Percentiles rank a stretch among this genome's conserved stretches.
phyloP scores from a whole-genome alignment of 2,113 vertebrate species.

The Phrynosoma platyrhinos region DNA sequence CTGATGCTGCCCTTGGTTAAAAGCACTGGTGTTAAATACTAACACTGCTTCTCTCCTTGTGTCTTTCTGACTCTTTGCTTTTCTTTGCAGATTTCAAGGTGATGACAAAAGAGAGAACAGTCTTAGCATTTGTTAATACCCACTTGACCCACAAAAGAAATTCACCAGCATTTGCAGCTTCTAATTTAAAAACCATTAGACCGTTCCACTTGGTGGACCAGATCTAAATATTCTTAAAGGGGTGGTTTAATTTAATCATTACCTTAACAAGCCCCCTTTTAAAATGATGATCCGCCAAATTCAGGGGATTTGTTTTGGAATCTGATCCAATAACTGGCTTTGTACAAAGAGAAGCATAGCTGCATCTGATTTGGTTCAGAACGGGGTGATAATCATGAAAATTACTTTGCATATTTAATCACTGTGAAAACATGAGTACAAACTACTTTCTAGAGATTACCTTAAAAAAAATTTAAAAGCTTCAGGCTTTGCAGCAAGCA shows the following conservation, averaged over 20 bases:
- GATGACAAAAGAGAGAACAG: conserved; percentile 81
- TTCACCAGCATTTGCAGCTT: conserved; percentile 79
- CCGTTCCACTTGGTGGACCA: conserved; percentile 92
- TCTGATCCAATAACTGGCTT: conserved; percentile 91
- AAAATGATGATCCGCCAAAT: conserved; percentile 94
- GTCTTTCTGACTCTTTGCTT: conserved; percentile 68
- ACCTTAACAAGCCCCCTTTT: conserved; percentile 96
- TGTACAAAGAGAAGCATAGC: conserved; percentile 83
- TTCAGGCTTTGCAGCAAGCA: conserved; percentile 79
- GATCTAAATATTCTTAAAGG: conserved; percentile 97
- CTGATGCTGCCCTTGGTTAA: conserved; percentile 63
- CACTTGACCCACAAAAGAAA: conserved; percentile 86
- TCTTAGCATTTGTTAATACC: conserved; percentile 86
- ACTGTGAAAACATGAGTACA: conserved; percentile 82
- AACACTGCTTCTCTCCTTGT: conserved; percentile 57
- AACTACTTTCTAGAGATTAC: conserved; percentile 87
- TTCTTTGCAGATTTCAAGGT: conserved; percentile 83
- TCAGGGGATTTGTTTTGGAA: conserved; percentile 94
- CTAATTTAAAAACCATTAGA: conserved; percentile 94
- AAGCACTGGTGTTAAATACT: conserved; percentile 54
- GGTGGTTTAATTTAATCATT: conserved; percentile 98
- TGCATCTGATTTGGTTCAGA: conserved; percentile 86
- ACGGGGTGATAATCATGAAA: conserved; percentile 85
- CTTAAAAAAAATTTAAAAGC: conserved; percentile 72
- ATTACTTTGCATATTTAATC: conserved; percentile 91